These are phyloP conservation scores for Channallabes apus DNA, from an alignment of 2,797 vertebrate genomes.

Conservation along the genomic window DNA sequence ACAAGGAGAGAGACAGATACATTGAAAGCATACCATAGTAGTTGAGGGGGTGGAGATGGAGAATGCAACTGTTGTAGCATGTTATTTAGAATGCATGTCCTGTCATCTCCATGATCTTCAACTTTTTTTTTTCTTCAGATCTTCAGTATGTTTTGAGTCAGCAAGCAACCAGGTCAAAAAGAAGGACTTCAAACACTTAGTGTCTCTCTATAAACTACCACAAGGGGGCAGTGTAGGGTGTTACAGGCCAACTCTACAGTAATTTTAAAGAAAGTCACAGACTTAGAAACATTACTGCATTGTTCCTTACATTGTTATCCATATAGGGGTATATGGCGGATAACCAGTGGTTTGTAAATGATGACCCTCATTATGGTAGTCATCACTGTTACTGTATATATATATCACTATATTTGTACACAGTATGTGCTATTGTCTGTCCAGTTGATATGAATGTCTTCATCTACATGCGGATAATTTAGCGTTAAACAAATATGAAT, in stretches of 20 bases:
- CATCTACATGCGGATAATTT: neutral
- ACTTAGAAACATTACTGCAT: neutral
- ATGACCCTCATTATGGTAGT: neutral
- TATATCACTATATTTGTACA: neutral
- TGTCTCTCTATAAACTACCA: neutral
- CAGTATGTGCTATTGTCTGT: neutral
- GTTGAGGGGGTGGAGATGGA: neutral
- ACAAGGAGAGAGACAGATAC: slow-evolving; percentile 21
- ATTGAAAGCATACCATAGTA: slow-evolving; percentile 41
- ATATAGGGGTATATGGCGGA: neutral
- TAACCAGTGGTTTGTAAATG: neutral
- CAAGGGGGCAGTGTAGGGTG: neutral
- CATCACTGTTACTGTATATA: neutral
- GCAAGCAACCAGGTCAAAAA: neutral
- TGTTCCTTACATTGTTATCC: neutral
- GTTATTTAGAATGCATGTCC: slow-evolving; percentile 4
- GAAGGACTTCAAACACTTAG: too few species aligned
- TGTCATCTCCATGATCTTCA: neutral
- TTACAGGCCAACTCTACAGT: neutral
- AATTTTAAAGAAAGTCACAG: neutral
- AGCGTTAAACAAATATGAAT: too few species aligned
- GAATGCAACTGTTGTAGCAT: slow-evolving; percentile 12
- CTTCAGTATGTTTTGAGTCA: neutral
- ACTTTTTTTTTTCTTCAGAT: neutral
- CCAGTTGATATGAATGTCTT: neutral